A percentile compares a stretch with the other conserved stretches of the same genome.
phyloP scores from a whole-genome alignment of 2,888 invertebrate genomes.

The Drosophila niveifrons region DNA sequence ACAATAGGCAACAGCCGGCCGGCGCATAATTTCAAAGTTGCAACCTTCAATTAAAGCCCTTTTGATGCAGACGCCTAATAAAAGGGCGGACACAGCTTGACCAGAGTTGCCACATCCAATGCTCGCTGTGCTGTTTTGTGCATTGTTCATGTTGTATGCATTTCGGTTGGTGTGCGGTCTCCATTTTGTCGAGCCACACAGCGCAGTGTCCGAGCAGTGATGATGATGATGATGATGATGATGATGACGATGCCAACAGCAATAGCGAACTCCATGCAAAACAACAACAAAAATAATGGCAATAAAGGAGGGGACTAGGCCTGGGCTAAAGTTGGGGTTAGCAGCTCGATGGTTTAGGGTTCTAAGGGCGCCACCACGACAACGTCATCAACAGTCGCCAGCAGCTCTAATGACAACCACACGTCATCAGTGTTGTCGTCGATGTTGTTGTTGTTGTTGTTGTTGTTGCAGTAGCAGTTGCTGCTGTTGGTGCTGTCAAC shows the following conservation, averaged over 20 bases:
- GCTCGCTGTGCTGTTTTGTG: constrained; percentile 17
- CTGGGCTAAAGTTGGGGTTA: not conserved
- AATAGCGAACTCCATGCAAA: constrained; percentile 42
- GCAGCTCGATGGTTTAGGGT: not conserved
- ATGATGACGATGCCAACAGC: constrained; percentile 5
- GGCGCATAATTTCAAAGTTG: constrained; percentile 59
- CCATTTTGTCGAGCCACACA: constrained; percentile 58
- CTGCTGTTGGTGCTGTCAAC: constrained; percentile 51
- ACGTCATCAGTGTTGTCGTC: constrained; percentile 72
- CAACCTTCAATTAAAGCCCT: constrained; percentile 64
- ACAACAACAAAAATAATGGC: constrained; percentile 57
- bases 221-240: constrained; percentile 9
- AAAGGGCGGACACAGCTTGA: constrained; percentile 36
- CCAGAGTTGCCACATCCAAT: constrained; percentile 36
- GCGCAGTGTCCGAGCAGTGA: constrained; percentile 13
- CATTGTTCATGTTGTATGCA: constrained; percentile 72
- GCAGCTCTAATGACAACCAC: constrained; percentile 79
- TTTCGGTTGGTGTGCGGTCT: constrained; percentile 68
- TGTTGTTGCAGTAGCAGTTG: constrained; percentile 23
- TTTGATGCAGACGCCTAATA: constrained; percentile 48
- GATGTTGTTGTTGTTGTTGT: constrained; percentile 29
- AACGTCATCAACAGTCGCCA: constrained; percentile 67
- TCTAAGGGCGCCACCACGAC: constrained; percentile 43
- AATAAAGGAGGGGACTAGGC: constrained; percentile 33
- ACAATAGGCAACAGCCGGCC: constrained; percentile 9